Evolutionary conservation across 2,797 vertebrate species (phyloP).

Genomic region (Monodelphis domestica): DNA sequence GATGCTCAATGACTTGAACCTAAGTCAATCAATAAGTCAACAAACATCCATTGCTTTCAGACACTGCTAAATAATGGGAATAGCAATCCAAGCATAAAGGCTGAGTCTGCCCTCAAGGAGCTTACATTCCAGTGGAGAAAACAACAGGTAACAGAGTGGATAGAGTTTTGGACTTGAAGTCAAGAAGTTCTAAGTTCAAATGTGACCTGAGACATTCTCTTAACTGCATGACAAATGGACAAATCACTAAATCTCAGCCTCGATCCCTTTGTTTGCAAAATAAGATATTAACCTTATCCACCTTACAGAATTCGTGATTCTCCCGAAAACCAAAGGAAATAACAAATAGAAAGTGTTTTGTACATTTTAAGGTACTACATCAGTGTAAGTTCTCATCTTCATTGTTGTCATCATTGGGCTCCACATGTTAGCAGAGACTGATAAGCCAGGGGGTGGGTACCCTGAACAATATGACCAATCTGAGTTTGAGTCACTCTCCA

Average conservation of each 20-base stretch:
- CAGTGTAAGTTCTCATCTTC: neutral
- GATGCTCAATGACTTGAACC: neutral
- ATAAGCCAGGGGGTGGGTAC: neutral
- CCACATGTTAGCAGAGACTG: neutral
- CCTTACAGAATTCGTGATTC: neutral
- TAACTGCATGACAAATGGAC: too few relatives aligned
- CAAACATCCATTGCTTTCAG: neutral
- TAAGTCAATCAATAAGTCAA: neutral
- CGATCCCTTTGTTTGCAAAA: too few relatives aligned
- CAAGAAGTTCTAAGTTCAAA: too few relatives aligned
- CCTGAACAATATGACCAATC: neutral
- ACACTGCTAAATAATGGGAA: too few relatives aligned
- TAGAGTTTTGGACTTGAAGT: too few relatives aligned
- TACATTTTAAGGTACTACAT: too few relatives aligned
- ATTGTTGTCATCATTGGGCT: neutral
- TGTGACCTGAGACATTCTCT: neutral
- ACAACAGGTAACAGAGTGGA: too few relatives aligned
- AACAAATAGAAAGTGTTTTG: too few relatives aligned
- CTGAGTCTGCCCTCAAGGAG: neutral
- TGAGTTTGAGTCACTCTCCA: neutral
- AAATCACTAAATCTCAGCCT: too few relatives aligned
- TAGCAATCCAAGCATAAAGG: neutral
- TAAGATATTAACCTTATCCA: too few relatives aligned
- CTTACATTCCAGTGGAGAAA: neutral
- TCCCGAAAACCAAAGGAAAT: too few relatives aligned